Percentiles rank a stretch among this genome's conserved stretches.
These are phyloP conservation scores for Idris sp. DNA, from an alignment of 1,140 invertebrate genomes.

Conservation along the genomic window DNA sequence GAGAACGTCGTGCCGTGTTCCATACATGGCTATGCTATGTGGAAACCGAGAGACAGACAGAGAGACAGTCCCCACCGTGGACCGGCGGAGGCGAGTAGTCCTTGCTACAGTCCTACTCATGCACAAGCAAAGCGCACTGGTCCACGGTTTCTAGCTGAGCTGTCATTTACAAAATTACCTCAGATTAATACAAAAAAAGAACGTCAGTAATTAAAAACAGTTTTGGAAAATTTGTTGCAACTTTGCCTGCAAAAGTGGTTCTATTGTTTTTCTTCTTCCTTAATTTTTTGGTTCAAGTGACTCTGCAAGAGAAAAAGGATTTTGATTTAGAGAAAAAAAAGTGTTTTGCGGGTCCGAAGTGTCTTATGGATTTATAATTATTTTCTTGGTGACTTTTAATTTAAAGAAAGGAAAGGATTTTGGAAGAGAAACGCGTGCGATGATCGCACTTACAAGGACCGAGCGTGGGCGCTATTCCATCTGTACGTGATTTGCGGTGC, in stretches of 20 bases:
- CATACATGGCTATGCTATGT: conserved; percentile 79
- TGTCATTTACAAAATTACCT: no score
- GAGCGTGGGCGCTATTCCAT: conserved; percentile 62
- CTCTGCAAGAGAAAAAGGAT: no score
- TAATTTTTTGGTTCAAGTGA: no score
- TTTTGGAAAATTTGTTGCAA: no score
- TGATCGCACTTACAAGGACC: conserved; percentile 49
- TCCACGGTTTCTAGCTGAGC: conserved; percentile 34
- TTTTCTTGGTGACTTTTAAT: no score
- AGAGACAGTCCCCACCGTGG: conserved; percentile 67
- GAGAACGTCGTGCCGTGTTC: conserved; percentile 72
- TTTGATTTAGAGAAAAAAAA: no score
- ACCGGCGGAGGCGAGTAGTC: conserved; percentile 65
- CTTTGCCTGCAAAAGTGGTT: no score
- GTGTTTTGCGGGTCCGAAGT: no score
- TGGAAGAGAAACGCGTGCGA: conserved; percentile 40
- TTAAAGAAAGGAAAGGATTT: conserved; percentile 37
- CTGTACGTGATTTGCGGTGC: conserved; percentile 58
- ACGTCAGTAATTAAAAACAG: no score
- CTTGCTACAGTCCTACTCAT: conserved; percentile 64
- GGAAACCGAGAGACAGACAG: conserved; percentile 74
- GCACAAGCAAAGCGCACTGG: conserved; percentile 57
- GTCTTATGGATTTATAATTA: no score
- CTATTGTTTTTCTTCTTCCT: no score
- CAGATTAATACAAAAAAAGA: neutral